Base-by-base conservation (phyloP, 2,888 invertebrate species). In the Syrista parreyssii region DNA sequence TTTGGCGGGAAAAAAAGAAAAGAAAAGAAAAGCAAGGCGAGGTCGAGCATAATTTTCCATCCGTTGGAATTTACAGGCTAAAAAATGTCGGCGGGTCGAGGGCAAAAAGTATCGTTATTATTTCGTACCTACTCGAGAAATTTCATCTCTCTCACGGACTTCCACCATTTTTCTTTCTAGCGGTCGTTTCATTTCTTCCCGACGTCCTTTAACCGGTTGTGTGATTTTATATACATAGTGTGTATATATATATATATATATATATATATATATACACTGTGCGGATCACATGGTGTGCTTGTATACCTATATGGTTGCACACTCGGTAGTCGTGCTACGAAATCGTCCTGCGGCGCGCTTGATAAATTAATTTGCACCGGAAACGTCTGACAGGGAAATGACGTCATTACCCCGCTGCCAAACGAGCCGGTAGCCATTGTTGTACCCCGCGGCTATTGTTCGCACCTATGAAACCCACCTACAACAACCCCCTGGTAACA, bases 301-400 rank as follows among this genome's bases (percentile, higher is more conserved):
- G 23, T 55, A 55, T 55, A 55, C 23, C 55, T 55, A 55, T 55
- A 55, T 9, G 55, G 55, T 2, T 23, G 23, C 55, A 55, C 23
- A 23, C 23, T 55, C 9, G 55, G 55, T 40, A 40, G 40, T 15
- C 40, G 40, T 55, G 55, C 23, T 55, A 55, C 78, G 80, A 75
- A 80, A 83, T 81, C 79, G 77, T 81, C 75, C 71, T 74, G 72
- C 55, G 55, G 74, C 74, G 33, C 12, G 77, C 79, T 87, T 88
- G 89, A 89, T 89, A 89, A 89, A 89, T 89, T 89, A 89, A 89
- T 89, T 89, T 87, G 84, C 88, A 86, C 89, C 87, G 89, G 89
- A 89, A 89, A 88, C 83, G 82, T 78, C 88, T 88, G 89, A 89
- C 89, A 85, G 84, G 86, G 84, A 89, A 89, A 88, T 88, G 85